Evolutionary conservation across 2,888 invertebrate genomes (phyloP), one percentile per base, ranked within the genome.

Genomic region (Epinotia demarniana): DNA sequence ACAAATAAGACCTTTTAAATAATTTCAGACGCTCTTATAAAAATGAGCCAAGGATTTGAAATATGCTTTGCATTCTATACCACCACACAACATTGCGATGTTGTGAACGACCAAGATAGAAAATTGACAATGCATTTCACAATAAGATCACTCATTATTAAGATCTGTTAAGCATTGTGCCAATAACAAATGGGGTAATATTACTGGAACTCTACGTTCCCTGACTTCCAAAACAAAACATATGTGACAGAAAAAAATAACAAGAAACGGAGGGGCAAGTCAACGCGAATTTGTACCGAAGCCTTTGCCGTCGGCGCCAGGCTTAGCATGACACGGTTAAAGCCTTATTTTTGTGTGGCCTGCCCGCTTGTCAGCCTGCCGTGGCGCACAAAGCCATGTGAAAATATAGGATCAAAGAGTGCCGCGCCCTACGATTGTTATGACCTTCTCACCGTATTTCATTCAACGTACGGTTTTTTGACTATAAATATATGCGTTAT

Each of bases 261-360:
- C 83, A 85, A 83, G 84, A 85, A 77, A 72, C 61, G 85, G 82
- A 85, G 86, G 83, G 87, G 87, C 87, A 90, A 91, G 92, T 92
- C 91, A 91, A 91, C 89, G 86, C 84, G 91, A 92, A 92, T 93
- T 92, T 90, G 92, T 91, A 89, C 86, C 89, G 88, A 86, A 90
- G 92, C 92, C 93, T 93, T 93, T 93, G 92, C 91, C 91, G 93
- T 93, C 93, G 92, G 86, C 90, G 86, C 90, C 93, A 93, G 92
- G 93, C 92, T 94, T 93, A 93, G 92, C 87, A 87, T 93, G 93
- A 93, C 93, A 92, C 87, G 92, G 91, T 91, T 90, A 93, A 93
- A 92, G 93, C 93, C 92, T 92, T 92, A 93, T 93, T 93, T 94
- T 93, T 93, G 92, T 90, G 92, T 92, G 92, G 89, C 91, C 90